Conservation (phyloP, 2,888 invertebrate species). For the Polyommatus iphigenia region DNA sequence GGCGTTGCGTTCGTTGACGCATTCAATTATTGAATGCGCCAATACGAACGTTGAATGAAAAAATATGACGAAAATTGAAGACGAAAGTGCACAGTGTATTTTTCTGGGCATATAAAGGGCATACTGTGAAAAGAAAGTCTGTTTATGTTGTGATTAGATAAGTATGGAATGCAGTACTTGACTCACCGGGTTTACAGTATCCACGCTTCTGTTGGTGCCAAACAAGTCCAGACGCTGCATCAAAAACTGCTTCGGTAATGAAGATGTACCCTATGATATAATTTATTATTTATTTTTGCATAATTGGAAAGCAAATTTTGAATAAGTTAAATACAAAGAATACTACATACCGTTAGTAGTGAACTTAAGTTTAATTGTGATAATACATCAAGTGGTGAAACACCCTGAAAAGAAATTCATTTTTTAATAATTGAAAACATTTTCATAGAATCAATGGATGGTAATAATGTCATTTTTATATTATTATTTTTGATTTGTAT, state of each 20-base stretch:
- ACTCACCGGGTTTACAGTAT: constrained; percentile 20
- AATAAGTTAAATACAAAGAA: background rate
- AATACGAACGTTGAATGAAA: no score
- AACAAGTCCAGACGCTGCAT: constrained; percentile 38
- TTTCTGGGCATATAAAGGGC: no score
- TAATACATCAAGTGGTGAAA: constrained; percentile 41
- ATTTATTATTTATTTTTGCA: no score
- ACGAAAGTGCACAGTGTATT: no score
- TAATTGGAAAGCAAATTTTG: background rate
- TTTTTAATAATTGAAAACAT: background rate
- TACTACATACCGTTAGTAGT: constrained; percentile 43
- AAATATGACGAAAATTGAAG: no score
- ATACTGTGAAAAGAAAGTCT: no score
- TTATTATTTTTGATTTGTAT: background rate
- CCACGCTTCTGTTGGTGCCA: constrained; percentile 6
- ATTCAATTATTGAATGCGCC: no score
- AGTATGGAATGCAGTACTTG: background rate
- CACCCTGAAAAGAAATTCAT: constrained; percentile 40
- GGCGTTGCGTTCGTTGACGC: no score
- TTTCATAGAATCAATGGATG: no score
- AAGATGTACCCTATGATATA: constrained; percentile 44
- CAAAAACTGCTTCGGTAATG: constrained; percentile 39
- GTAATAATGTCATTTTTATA: background rate
- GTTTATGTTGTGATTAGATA: background rate
- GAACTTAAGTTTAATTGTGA: constrained; percentile 40